Percentiles rank a stretch among this genome's conserved stretches.
These are phyloP conservation scores for Centropus bengalensis DNA, from an alignment of 2,113 vertebrate genomes.

Conservation along the genomic window DNA sequence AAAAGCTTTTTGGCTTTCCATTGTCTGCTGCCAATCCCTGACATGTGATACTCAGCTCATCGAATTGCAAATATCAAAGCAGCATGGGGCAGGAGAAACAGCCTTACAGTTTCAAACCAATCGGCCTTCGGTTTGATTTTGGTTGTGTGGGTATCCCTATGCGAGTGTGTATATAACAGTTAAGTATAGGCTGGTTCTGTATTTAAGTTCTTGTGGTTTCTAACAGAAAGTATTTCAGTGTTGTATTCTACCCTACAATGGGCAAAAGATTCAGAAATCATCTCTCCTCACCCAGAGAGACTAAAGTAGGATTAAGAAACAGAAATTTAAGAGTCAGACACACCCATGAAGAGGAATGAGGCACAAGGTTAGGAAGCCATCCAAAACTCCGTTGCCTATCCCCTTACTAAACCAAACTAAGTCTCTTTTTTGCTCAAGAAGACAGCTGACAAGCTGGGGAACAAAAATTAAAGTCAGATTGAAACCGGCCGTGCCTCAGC, in stretches of 20 bases:
- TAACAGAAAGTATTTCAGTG: background rate
- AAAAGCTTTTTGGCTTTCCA: conserved; percentile 42
- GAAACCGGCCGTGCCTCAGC: conserved; percentile 40
- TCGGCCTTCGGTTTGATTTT: background rate
- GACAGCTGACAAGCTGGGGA: conserved; percentile 29
- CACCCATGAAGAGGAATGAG: conserved; percentile 55
- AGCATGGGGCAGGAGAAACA: background rate
- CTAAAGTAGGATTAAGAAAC: conserved; percentile 21
- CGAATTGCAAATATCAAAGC: background rate
- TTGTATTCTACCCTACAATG: background rate
- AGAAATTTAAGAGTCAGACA: conserved; percentile 44
- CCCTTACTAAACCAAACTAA: conserved; percentile 33
- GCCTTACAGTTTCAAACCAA: background rate
- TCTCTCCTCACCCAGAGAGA: background rate
- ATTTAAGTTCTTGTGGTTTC: conserved; percentile 30
- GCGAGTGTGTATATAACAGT: background rate
- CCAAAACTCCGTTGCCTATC: conserved; percentile 36
- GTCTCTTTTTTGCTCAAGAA: conserved; percentile 29
- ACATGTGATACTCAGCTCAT: conserved; percentile 14
- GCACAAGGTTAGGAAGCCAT: conserved; percentile 40
- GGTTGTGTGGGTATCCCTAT: background rate
- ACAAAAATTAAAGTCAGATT: conserved; percentile 57
- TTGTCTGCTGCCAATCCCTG: background rate
- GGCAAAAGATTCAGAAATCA: background rate
- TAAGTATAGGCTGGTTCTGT: background rate